phyloP scores from a whole-genome alignment of 2,797 vertebrate genomes.

The Cephalopachus bancanus region DNA sequence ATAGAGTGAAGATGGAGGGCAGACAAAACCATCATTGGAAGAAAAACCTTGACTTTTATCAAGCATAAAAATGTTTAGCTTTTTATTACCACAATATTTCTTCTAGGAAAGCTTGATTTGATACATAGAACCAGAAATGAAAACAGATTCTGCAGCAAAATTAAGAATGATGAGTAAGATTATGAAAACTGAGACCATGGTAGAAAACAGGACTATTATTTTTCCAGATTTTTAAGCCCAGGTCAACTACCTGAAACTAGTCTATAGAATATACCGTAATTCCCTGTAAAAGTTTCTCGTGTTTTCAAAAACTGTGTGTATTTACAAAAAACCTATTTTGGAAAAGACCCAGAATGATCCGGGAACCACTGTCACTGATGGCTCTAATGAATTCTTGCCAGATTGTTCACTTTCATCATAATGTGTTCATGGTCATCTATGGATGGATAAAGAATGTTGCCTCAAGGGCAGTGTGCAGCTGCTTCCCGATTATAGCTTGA shows the following conservation, averaged over 20 bases:
- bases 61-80: background rate
- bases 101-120: slow-evolving; percentile 4
- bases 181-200: background rate
- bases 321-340: background rate
- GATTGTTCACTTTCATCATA: background rate
- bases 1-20: rapidly evolving
- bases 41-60: background rate
- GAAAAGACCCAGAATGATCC: background rate
- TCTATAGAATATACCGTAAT: background rate
- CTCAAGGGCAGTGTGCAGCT: background rate
- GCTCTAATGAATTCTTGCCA: background rate
- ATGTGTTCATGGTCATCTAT: background rate
- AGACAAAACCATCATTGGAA: background rate
- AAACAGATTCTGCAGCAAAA: background rate
- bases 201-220: background rate
- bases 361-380: background rate
- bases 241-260: background rate
- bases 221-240: background rate
- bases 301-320: background rate
- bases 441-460: background rate
- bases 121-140: background rate
- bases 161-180: background rate
- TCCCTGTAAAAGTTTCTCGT: background rate
- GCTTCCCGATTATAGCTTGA: background rate
- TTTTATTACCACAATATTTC: background rate